phyloP scores from a whole-genome alignment of 2,113 vertebrate species.

The Rhadina sibilatrix region DNA sequence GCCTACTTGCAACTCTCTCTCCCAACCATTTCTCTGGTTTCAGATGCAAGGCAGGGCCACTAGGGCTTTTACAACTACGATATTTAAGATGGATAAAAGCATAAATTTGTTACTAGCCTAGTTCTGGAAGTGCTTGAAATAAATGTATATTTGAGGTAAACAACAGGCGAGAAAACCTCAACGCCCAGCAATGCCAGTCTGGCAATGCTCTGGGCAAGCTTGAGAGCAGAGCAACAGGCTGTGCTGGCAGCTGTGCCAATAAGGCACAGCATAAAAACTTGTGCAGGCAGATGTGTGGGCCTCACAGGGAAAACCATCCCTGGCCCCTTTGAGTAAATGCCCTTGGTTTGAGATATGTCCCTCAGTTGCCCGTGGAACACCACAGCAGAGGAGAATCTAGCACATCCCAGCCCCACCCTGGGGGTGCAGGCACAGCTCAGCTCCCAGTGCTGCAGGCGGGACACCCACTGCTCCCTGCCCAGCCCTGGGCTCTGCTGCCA shows the following conservation, averaged over 20 bases:
- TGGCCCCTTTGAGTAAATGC: not conserved
- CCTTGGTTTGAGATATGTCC: not conserved
- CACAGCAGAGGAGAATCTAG: accelerated
- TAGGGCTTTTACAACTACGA: not conserved
- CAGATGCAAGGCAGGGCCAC: not conserved
- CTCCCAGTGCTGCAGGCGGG: accelerated
- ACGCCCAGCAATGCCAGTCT: not conserved
- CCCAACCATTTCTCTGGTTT: not conserved
- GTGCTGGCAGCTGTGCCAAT: accelerated
- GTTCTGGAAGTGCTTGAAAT: not conserved
- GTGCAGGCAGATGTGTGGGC: not conserved
- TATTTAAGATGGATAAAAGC: not conserved
- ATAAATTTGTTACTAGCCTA: not conserved
- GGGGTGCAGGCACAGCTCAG: accelerated
- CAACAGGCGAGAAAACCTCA: not conserved
- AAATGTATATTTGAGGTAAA: not conserved
- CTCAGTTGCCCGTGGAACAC: accelerated
- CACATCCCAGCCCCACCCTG: accelerated
- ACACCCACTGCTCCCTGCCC: not conserved
- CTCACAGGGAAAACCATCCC: not conserved
- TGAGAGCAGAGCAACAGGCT: not conserved
- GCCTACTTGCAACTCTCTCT: not conserved
- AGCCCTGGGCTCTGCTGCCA: not conserved
- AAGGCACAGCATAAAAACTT: not conserved
- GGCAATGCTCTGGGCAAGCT: not conserved